A percentile compares a stretch with the other conserved stretches of the same genome.
Conservation (phyloP, 2,113 vertebrate genomes). For the Aplodontia rufa region DNA sequence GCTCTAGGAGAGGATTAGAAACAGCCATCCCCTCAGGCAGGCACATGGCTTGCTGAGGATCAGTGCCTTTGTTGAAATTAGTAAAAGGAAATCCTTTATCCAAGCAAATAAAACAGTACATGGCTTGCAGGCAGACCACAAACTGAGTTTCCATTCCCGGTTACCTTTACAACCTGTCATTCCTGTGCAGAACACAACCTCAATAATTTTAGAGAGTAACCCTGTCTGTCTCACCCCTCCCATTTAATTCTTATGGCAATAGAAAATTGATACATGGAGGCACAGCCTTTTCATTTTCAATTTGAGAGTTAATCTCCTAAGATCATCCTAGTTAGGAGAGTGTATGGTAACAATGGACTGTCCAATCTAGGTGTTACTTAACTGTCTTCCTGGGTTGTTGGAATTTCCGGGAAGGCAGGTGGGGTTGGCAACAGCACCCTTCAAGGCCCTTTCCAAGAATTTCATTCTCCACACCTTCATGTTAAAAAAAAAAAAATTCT, state of each 20-base stretch:
- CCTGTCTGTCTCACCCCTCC: neutral
- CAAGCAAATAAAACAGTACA: neutral
- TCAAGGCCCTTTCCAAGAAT: neutral
- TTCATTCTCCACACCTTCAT: neutral
- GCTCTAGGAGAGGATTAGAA: neutral
- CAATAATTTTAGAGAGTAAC: neutral
- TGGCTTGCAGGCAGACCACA: neutral
- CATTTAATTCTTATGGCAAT: neutral
- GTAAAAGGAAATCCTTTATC: conserved; percentile 48
- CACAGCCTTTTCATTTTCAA: neutral
- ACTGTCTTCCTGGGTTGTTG: neutral
- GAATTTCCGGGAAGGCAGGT: neutral
- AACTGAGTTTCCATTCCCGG: neutral
- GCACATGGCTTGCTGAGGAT: neutral
- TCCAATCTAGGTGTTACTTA: neutral
- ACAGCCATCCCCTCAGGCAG: neutral
- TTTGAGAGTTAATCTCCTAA: neutral
- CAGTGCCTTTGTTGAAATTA: neutral
- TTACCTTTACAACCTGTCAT: neutral
- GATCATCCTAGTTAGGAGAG: neutral
- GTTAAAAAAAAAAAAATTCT: neutral
- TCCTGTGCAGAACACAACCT: neutral
- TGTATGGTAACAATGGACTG: neutral
- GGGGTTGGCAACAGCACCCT: neutral
- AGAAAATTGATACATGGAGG: neutral